Conservation (phyloP, 2,797 vertebrate genomes). For the Molossus molossus region DNA sequence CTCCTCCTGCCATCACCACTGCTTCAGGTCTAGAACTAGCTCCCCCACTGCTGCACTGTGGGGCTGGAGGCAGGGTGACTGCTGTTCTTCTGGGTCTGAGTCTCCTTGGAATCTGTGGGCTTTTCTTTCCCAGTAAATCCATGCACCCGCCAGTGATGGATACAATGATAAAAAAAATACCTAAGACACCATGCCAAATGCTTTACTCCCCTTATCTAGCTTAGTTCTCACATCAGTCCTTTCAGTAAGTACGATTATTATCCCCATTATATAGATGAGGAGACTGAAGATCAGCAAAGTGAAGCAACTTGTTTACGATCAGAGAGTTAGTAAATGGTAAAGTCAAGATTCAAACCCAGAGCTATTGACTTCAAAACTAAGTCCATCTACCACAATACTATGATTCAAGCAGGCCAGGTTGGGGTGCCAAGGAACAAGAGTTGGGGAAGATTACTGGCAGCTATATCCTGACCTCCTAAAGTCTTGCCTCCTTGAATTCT, state of each 20-base stretch:
- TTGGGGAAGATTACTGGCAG: not conserved
- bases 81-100: not conserved
- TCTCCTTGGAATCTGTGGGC: not conserved
- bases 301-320: not conserved
- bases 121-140: not conserved
- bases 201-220: not conserved
- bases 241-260: not conserved
- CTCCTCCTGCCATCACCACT: conserved; percentile 21
- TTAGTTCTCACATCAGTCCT: conserved; percentile 15
- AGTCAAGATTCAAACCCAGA: conserved; percentile 46
- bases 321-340: conserved; percentile 36
- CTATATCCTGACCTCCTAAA: not conserved
- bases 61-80: not conserved
- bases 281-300: not conserved
- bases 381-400: not conserved
- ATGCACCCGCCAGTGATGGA: not conserved
- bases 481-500: not conserved
- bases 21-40: not conserved
- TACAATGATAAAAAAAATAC: conserved; percentile 22
- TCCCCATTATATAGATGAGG: not conserved
- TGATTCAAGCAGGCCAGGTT: not conserved
- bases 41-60: not conserved
- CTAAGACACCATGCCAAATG: not conserved
- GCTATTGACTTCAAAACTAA: conserved; percentile 52
- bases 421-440: not conserved